Evolutionary conservation across 2,888 invertebrate genomes (phyloP).

Genomic region (Halocaridina rubra): DNA sequence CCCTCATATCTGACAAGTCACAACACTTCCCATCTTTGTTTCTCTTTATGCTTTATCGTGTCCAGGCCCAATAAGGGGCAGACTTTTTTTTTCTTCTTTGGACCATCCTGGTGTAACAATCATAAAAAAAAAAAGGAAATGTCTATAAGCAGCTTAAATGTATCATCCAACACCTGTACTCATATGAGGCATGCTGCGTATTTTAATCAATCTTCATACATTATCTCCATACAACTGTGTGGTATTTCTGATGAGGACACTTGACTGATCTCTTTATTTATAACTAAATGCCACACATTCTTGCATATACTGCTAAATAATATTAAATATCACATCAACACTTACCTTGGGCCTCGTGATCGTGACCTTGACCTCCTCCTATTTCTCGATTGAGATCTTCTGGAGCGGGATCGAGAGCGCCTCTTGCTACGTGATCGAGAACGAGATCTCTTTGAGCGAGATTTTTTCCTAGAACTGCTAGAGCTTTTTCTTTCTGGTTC

Average conservation of each 20-base stretch:
- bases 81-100: neutral
- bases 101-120: too few species aligned
- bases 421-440: slow-evolving; percentile 32
- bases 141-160: too few species aligned
- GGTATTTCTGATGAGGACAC: neutral
- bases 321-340: too few species aligned
- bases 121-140: too few species aligned
- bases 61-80: neutral
- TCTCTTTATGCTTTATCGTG: too few species aligned
- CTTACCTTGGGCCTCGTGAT: slow-evolving; percentile 41
- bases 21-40: too few species aligned
- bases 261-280: neutral
- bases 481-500: slow-evolving; percentile 30
- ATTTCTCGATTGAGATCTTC: slow-evolving; percentile 18
- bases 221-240: neutral
- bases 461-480: slow-evolving; percentile 10
- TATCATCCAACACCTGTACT: too few species aligned
- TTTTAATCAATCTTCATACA: neutral
- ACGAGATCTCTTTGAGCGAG: slow-evolving; percentile 20
- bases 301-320: too few species aligned
- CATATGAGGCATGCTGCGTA: neutral
- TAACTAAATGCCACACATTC: too few species aligned
- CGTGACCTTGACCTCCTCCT: slow-evolving; percentile 44
- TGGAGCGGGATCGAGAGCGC: slow-evolving; percentile 32
- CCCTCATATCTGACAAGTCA: too few species aligned